Evolutionary conservation across 2,113 vertebrate genomes (phyloP), one percentile per base, ranked within the genome.

Genomic region (Podarcis muralis): DNA sequence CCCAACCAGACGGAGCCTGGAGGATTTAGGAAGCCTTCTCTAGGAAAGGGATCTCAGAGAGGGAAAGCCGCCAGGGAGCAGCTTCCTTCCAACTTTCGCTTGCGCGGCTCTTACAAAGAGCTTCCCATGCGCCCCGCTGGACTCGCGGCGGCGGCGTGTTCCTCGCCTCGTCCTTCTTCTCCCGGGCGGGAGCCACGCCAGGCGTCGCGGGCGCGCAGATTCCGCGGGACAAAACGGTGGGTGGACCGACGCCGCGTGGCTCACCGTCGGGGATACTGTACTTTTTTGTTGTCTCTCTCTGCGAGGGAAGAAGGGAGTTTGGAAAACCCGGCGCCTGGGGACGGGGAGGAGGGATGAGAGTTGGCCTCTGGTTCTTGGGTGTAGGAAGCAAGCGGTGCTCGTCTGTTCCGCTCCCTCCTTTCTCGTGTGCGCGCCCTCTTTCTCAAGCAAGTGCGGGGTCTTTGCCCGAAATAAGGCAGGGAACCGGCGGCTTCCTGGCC

Each of bases 1-100:
- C 96, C 97, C 97, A 96, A 97, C 95, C 97, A 96, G 96, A 96
- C 40, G 80, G 94, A 89, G 91, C 87, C 94, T 37, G 93, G 88
- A 88, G 89, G 84, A 87, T 91, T 87, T 13, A 93, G 87, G 75
- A 91, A 96, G 95, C 93, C 96, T 96, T 23, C 12, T 96, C 96
- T 95, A 93, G 96, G 95, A 97, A 95, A 97, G 98, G 94, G 87
- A 87, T 74, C 40, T 84, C 88, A 0, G 65, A 1, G 65, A 75
- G 86, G 89, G 87, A 89, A 76, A 88, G 90, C 84, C 2, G 87
- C 84, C 48, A 48, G 25, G 77, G 89, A 4, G 91, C 81, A 1
- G 71, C 93, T 43, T 30, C 81, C 86, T 3, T 40, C 71, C 35
- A 23, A 85, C 40, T 69, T 68, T 78, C 87, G 86, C 74, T 20